These are phyloP conservation scores for Branchellion lobata DNA, from an alignment of 2,888 invertebrate genomes.

Conservation along the genomic window DNA sequence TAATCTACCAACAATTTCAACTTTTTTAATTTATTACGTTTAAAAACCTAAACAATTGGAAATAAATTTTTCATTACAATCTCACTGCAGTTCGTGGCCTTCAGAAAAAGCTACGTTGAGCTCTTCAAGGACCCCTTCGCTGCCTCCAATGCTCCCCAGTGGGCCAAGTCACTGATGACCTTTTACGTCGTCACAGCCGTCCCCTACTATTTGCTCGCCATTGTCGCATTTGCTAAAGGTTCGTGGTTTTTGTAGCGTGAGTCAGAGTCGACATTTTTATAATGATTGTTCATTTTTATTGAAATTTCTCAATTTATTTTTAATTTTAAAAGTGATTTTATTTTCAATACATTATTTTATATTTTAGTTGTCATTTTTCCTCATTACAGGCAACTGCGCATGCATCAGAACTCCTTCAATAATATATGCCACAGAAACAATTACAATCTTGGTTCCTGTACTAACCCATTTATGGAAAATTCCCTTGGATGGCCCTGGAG, in stretches of 20 bases:
- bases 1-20: background rate
- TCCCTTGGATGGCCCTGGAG: background rate
- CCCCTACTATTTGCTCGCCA: background rate
- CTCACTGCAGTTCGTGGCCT: background rate
- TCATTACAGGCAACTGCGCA: background rate
- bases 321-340: background rate
- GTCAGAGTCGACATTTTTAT: no score
- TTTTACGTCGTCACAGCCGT: background rate
- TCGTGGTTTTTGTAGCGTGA: no score
- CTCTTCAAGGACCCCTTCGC: background rate
- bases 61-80: background rate
- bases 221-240: conserved; percentile 1
- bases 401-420: conserved; percentile 5
- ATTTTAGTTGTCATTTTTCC: no score
- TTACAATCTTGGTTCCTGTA: background rate
- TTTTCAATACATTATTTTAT: background rate
- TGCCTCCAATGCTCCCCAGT: background rate
- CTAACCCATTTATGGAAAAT: background rate
- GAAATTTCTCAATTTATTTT: no score
- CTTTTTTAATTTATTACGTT: background rate
- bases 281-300: no score
- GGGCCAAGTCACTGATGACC: background rate
- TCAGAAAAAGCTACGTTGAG: background rate
- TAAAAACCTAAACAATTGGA: background rate
- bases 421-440: background rate